Base-by-base conservation (phyloP, 2,888 invertebrate species). In the Amphiduros pacificus region DNA sequence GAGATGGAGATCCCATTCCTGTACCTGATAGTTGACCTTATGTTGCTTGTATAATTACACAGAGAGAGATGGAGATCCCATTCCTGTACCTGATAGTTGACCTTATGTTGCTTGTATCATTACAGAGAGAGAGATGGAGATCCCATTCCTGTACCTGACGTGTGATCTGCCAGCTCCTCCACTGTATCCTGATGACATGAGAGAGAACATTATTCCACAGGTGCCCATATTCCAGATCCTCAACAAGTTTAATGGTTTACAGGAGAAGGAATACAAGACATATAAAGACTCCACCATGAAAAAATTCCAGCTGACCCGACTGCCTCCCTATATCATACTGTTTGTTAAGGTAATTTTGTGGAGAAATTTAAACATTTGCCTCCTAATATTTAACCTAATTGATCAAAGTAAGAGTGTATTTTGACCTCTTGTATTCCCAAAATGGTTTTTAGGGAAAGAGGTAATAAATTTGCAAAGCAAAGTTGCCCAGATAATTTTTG, bases 131-230 rank as follows among this genome's bases (percentile, higher is more conserved):
- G 88, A 90, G 58, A 91, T 93, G 0, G 93, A 95, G 72, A 92
- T 93, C 0, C 95, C 95, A 17, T 99, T 98, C 83, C 85, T 99
- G 50, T 99, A 95, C 83, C 85, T 99, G 64, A 98, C 98, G 0
- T 95, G 98, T 78, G 99, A 99, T 84, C 86, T 99, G 62, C 99
- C 99, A 0, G 93, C 98, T 0, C 94, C 96, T 0, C 99, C 99
- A 0, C 79, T 84, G 27, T 99, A 97, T 79, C 96, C 95, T 64
- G 99, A 99, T 83, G 97, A 97, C 82, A 91, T 95, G 74, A 88
- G 93, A 69, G 98, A 99, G 85, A 99, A 98, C 83, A 99, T 99
- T 72, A 99, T 99, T 78, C 99, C 99, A 51, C 97, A 98, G 87
- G 93, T 95, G 0, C 98, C 97, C 80, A 86, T 99, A 32, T 94